phyloP scores from a whole-genome alignment of 2,888 invertebrate genomes.

The Drosophila picticornis region DNA sequence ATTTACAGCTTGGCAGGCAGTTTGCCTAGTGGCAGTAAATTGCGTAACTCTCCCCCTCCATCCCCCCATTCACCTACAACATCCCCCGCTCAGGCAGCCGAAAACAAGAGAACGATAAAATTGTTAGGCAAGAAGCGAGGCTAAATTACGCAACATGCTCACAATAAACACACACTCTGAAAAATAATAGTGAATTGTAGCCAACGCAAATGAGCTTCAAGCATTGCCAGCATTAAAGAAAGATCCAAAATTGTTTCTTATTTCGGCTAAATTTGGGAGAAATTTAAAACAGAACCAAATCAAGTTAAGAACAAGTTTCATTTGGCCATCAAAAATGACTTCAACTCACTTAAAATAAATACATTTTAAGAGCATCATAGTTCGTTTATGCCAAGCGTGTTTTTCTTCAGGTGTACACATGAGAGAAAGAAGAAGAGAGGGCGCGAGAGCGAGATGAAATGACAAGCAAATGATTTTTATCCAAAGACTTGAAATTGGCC shows the following conservation, averaged over 20 bases:
- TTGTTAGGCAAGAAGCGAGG: conserved; percentile 69
- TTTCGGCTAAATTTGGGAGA: neutral
- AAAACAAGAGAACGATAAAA: conserved; percentile 63
- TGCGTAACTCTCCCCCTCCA: conserved; percentile 33
- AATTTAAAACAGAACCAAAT: neutral
- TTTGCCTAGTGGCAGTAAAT: conserved; percentile 57
- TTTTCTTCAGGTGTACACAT: conserved; percentile 7
- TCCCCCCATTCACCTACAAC: neutral
- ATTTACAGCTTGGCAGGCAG: conserved; percentile 52
- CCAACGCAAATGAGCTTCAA: neutral
- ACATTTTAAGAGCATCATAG: neutral
- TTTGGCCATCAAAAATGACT: neutral
- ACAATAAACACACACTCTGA: conserved; percentile 32
- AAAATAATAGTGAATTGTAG: conserved; percentile 5
- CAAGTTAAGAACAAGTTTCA: neutral
- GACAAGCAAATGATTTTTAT: conserved; percentile 57
- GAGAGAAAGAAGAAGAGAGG: neutral
- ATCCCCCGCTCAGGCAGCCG: conserved; percentile 1
- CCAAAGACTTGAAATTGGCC: conserved; percentile 39
- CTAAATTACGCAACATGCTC: conserved; percentile 70
- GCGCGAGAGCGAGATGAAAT: conserved; percentile 12
- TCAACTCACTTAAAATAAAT: neutral
- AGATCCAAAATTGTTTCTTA: neutral
- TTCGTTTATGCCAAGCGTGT: neutral
- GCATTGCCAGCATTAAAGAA: neutral